phyloP scores from a whole-genome alignment of 2,113 vertebrate genomes.

The Alethe diademata region DNA sequence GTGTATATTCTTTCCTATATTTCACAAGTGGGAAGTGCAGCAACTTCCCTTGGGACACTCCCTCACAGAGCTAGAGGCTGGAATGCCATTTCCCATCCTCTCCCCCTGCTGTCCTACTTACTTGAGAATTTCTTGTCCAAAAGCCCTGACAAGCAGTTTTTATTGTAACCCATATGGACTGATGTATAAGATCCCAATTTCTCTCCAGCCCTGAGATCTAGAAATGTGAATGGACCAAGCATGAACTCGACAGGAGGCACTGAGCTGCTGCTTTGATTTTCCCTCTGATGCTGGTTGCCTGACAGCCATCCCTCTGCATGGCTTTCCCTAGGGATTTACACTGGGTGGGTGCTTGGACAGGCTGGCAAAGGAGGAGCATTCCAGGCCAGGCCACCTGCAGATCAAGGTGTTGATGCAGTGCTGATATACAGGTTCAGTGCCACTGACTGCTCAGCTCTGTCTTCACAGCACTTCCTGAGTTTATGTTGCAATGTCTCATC shows the following conservation, averaged over 20 bases:
- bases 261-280: not conserved
- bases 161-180: not conserved
- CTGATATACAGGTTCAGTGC: not conserved
- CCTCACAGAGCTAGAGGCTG: not conserved
- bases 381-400: not conserved
- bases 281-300: not conserved
- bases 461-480: not conserved
- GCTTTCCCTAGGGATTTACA: not conserved
- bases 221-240: not conserved
- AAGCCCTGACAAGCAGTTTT: not conserved
- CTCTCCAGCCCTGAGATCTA: not conserved
- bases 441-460: not conserved
- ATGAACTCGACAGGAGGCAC: rapidly evolving
- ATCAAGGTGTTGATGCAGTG: not conserved
- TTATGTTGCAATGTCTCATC: not conserved
- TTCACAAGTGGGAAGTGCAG: not conserved
- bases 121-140: not conserved
- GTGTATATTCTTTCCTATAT: not conserved
- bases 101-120: not conserved
- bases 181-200: not conserved
- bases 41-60: not conserved
- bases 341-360: not conserved
- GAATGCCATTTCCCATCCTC: not conserved
- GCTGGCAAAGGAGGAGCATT: not conserved
- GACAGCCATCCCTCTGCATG: not conserved